Percentiles rank a stretch among this genome's conserved stretches.
Conservation (phyloP, 2,113 vertebrate species). For the Zosterops borbonicus region DNA sequence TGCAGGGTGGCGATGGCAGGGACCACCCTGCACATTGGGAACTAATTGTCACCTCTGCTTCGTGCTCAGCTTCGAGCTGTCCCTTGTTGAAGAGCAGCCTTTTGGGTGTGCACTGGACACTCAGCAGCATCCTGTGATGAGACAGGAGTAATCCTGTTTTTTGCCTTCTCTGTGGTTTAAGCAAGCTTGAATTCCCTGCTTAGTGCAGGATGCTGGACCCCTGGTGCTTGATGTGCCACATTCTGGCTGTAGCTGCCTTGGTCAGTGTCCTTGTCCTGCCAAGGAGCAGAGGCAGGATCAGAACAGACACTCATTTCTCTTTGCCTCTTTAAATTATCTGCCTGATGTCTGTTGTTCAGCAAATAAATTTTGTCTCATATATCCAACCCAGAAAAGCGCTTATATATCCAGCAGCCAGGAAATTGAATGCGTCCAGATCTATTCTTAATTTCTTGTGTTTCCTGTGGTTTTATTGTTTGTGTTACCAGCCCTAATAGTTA, state of each 20-base stretch:
- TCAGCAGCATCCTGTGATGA: not conserved
- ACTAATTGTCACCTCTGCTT: conserved; percentile 3
- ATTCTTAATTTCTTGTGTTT: conserved; percentile 63
- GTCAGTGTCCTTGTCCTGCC: not conserved
- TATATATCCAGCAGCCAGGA: conserved; percentile 26
- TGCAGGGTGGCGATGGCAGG: not conserved
- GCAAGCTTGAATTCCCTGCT: not conserved
- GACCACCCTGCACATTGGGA: conserved; percentile 8
- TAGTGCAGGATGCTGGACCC: not conserved
- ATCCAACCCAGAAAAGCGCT: not conserved
- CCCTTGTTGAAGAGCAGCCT: not conserved
- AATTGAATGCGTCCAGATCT: conserved; percentile 33
- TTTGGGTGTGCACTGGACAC: not conserved
- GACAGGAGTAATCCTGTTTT: not conserved
- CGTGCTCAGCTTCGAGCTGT: not conserved
- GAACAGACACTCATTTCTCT: not conserved
- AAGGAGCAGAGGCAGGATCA: not conserved
- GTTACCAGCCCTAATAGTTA: conserved; percentile 55
- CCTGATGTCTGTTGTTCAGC: not conserved
- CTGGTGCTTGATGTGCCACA: rapidly evolving
- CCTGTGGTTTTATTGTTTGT: conserved; percentile 66
- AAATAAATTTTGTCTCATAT: not conserved
- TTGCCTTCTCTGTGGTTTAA: not conserved
- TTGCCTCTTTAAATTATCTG: not conserved
- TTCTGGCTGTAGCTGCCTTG: not conserved